Conservation (phyloP, 2,797 vertebrate species). For the Crenuchus spilurus region DNA sequence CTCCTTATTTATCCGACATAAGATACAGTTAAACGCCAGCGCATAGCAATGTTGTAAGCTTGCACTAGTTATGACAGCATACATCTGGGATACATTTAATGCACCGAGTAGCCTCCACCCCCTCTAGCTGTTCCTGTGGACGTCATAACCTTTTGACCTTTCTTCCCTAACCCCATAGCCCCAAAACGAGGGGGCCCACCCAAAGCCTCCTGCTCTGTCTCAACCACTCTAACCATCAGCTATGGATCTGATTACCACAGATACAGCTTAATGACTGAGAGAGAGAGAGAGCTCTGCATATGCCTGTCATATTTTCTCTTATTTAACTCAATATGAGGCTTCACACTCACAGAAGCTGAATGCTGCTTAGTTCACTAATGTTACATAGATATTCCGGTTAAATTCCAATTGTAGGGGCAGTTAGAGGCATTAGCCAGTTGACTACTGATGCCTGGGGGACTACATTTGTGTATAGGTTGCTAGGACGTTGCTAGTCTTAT, state of each 20-base stretch:
- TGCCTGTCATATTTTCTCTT: constrained; percentile 27
- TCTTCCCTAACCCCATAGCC: constrained; percentile 33
- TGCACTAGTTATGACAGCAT: constrained; percentile 29
- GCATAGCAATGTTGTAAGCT: constrained; percentile 22
- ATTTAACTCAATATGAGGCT: not conserved
- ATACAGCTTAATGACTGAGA: constrained; percentile 35
- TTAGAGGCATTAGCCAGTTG: not conserved
- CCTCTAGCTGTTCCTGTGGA: constrained; percentile 58
- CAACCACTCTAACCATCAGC: constrained; percentile 41
- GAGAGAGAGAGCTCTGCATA: constrained; percentile 16
- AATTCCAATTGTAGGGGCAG: constrained; percentile 12
- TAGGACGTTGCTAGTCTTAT: constrained; percentile 34
- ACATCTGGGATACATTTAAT: constrained; percentile 57
- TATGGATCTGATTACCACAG: constrained; percentile 53
- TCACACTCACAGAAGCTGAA: too few species aligned
- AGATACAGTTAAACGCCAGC: constrained; percentile 22
- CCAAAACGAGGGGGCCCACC: constrained; percentile 50
- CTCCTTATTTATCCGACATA: constrained; percentile 16
- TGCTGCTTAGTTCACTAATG: not conserved
- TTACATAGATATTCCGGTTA: too few species aligned
- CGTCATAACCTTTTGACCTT: constrained; percentile 53
- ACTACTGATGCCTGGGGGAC: constrained; percentile 29
- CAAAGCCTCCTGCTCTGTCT: constrained; percentile 47
- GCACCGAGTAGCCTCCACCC: constrained; percentile 43
- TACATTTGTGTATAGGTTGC: constrained; percentile 53